Evolutionary conservation across 1,140 invertebrate genomes (phyloP), one percentile per base, ranked within the genome.

Genomic region (Lanistes nyassanus): DNA sequence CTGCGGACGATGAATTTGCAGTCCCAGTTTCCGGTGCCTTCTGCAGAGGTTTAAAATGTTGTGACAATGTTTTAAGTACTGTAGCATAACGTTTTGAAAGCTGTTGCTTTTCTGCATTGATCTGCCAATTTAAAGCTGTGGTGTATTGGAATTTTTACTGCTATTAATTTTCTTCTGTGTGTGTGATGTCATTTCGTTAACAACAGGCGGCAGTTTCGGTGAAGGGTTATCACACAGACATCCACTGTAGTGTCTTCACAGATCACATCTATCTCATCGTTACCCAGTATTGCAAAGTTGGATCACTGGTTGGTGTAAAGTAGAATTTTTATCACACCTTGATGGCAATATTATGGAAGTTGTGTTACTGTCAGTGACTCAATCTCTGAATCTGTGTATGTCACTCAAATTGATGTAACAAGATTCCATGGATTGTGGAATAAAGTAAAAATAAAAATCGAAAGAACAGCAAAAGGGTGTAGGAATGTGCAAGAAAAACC

Each of bases 201-300:
- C n/a, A n/a, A 19, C 77, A 84, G 83, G 62, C 36, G 66, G 78
- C 76, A n/a, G 65, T 69, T n/a, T 34, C 56, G 7, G 74, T 85
- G 34, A 76, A 83, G 70, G 78, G 67, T 7, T 62, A 77, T 26
- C 74, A 78, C 31, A 83, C 81, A 29, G 81, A 85, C 65, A 77
- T 85, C 70, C 53, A 82, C 19, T 82, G 79, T 62, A 80, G 76
- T 37, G 65, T 81, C 36, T 85, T 79, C 74, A 58, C 68, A 37
- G 80, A 85, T 76, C 76, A 75, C 42, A 37, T 81, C 23, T 83
- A 84, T 29, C 56, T 85, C 26, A 71, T 85, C 56, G 80, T 83
- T 29, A 84, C 82, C 58, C 84, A 85, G 72, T 76, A 77, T 21
- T 76, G 81, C 58, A 85, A 85, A 71, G 26, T 85, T 53, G 84